Evolutionary conservation across 1,140 invertebrate species (phyloP), one percentile per base, ranked within the genome.

Genomic region (Papilio polytes): DNA sequence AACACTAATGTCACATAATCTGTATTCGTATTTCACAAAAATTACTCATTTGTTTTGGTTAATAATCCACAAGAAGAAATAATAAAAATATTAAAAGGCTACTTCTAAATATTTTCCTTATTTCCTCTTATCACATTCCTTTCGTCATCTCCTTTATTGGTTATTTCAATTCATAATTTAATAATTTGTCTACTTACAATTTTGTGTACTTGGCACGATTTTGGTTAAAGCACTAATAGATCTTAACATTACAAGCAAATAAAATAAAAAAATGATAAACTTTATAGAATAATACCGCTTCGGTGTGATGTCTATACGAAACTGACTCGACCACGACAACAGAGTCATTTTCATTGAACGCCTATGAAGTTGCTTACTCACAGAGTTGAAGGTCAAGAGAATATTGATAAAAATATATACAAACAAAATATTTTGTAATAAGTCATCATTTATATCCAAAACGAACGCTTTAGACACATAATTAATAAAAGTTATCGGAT

Each of bases 161-260:
- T 3, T 36, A 31, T 36, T 70, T 31, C 3, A 15, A 70, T 36
- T 31, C 3, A 70, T 70, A 31, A 9, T 10, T 20, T 15, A 36
- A 9, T 80, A 36, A 31, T 66, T 81, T 53, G 74, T 78, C 31
- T 82, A 90, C 87, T 87, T 84, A 90, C 87, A 73, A 80, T 86
- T 88, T 81, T 87, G 18, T 79, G 80, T 31, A 81, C 78, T 73
- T 80, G 80, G 56, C 80, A 84, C 36, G 81, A 80, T 81, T 76
- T 81, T 85, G 31, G 84, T 83, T 84, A 90, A 80, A 51, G 81
- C 82, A 72, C 72, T 76, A 66, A 92, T 81, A 46, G 85, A 87
- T 82, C 85, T 91, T 85, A 91, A 81, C 90, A 92, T 89, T 84
- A 84, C 81, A 73, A 36, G 53, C 44, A 31, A 66, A 48, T 22